Evolutionary conservation across 2,888 invertebrate species (phyloP), one percentile per base, ranked within the genome.

Genomic region (Drosophila affinis): DNA sequence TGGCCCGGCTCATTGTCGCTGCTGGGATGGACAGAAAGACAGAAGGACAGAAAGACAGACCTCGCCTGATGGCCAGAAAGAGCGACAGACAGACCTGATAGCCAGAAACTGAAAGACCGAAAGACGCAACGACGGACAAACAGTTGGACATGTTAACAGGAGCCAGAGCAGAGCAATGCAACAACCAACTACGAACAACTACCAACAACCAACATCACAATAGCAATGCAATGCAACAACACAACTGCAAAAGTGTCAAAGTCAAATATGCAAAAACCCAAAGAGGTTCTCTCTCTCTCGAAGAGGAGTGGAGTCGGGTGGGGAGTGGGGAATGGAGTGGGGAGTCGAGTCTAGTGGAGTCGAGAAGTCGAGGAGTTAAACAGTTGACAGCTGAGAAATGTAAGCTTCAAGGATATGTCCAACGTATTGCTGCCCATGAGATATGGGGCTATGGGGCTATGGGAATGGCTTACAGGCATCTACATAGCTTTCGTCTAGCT

Each of bases 351-450:
- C 24, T n/a, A 12, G 12, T 14, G 21, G 48, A 51, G 64, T 51
- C 55, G 46, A 56, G 73, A 46, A 59, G 62, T 55, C 63, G 78
- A 86, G 39, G 39, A 83, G 87, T 83, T 83, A 83, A 88, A 89
- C 87, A 87, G 89, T 86, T 83, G 75, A 89, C 88, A 89, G 87
- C 83, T 78, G 86, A 89, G 87, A 89, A 86, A 88, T 86, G 86
- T 79, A 87, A 78, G 84, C 89, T 85, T 87, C 89, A 87, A 87
- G 85, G 89, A 89, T 84, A 67, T 79, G 58, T 68, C 73, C 82
- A 74, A 75, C 67, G 65, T 60, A 45, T 32, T 58, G 59, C 59
- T 39, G 39, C 39, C 14, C 70, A 69, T 70, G 65, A 49, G 70
- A 57, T 45, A 34, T 58, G 24, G 21, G 27, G 69, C 57, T 45